Conservation (phyloP, 2,113 vertebrate species). For the Pterocles burchelli region DNA sequence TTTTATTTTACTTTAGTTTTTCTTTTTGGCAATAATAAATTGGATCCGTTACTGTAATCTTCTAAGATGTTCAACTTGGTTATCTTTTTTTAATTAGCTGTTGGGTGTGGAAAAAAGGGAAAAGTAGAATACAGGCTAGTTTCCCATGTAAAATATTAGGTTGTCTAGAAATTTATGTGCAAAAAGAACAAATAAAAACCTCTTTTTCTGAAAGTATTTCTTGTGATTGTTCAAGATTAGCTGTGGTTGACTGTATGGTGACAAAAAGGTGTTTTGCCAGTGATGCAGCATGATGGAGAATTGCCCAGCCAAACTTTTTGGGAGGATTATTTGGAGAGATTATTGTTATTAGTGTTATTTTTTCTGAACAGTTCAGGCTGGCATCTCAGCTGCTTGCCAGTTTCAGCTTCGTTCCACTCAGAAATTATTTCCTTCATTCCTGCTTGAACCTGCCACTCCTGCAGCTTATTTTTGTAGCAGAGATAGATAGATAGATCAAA, state of each 20-base stretch:
- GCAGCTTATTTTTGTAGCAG: slow-evolving; percentile 66
- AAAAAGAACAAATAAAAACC: neutral
- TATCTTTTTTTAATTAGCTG: neutral
- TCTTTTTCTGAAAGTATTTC: neutral
- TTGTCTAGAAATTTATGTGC: neutral
- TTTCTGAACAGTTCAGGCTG: neutral
- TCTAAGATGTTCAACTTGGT: slow-evolving; percentile 7
- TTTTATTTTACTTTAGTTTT: neutral
- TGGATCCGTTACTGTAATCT: slow-evolving; percentile 42
- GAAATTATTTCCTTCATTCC: slow-evolving; percentile 68
- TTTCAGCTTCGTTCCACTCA: slow-evolving; percentile 45
- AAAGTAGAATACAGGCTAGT: neutral
- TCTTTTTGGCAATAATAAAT: slow-evolving; percentile 49
- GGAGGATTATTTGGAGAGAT: neutral
- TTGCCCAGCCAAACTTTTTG: neutral
- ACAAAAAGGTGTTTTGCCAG: neutral
- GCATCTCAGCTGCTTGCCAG: slow-evolving; percentile 12
- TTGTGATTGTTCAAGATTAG: neutral
- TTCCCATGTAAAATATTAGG: neutral
- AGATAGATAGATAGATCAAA: slow-evolving; percentile 69
- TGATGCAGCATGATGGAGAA: neutral
- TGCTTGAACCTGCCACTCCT: slow-evolving; percentile 55
- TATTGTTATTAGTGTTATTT: neutral
- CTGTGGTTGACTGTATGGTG: neutral
- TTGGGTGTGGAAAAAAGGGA: neutral